A percentile compares a stretch with the other conserved stretches of the same genome.
phyloP scores from a whole-genome alignment of 2,113 vertebrate species.

The Pygathrix nemaeus region DNA sequence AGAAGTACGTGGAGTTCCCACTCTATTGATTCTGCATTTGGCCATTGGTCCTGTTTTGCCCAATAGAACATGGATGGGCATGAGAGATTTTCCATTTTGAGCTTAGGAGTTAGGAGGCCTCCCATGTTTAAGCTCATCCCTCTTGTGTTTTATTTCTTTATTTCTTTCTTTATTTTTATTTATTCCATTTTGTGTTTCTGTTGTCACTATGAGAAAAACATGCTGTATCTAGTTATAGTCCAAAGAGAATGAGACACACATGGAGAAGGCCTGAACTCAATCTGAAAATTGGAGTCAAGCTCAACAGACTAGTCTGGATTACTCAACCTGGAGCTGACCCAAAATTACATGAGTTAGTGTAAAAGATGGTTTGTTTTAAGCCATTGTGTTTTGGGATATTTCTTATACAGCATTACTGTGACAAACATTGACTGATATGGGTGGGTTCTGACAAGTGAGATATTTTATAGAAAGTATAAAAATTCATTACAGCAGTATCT shows the following conservation, averaged over 20 bases:
- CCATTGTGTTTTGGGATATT: not conserved
- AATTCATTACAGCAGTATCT: not conserved
- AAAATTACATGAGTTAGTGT: not conserved
- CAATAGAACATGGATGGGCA: not conserved
- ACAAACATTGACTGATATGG: not conserved
- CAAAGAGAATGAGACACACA: not conserved
- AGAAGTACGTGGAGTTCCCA: not conserved
- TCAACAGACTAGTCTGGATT: not conserved
- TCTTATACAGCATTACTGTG: not conserved
- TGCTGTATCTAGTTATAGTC: not conserved
- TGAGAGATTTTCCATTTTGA: not conserved
- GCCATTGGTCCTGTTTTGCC: not conserved
- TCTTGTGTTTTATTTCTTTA: not conserved
- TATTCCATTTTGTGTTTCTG: not conserved
- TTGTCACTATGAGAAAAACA: not conserved
- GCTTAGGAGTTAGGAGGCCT: not conserved
- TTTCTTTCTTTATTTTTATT: not conserved
- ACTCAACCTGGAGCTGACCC: accelerated
- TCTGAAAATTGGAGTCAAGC: not conserved
- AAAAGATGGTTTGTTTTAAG: not conserved
- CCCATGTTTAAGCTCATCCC: not conserved
- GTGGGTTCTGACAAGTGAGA: not conserved
- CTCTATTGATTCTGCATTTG: not conserved
- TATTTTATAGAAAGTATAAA: not conserved
- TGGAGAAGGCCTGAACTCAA: not conserved